These are phyloP conservation scores for Drosophila kurseongensis DNA, from an alignment of 1,140 invertebrate species.

Conservation along the genomic window DNA sequence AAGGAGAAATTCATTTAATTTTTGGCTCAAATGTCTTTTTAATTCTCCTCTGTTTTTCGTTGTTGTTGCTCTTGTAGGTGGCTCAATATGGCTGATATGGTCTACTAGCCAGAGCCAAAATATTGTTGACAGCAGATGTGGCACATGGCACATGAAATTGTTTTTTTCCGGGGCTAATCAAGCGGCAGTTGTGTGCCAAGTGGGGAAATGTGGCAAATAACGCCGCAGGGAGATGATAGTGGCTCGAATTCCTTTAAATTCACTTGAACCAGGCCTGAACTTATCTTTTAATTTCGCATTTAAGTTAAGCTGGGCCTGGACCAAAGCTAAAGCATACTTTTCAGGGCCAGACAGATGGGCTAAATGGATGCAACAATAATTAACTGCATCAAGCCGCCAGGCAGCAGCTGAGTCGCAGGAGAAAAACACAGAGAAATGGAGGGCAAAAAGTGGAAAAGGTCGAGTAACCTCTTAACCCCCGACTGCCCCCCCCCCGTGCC, in stretches of 20 bases:
- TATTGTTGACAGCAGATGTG: slow-evolving; percentile 69
- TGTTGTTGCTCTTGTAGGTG: slow-evolving; percentile 15
- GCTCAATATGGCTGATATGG: slow-evolving; percentile 16
- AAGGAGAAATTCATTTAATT: slow-evolving; percentile 76
- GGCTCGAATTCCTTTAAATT: not conserved
- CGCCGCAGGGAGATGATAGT: not conserved
- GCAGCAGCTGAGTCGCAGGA: slow-evolving; percentile 1
- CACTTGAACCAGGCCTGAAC: not conserved
- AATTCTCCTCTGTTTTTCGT: slow-evolving; percentile 44
- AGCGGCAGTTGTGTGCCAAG: slow-evolving; percentile 63
- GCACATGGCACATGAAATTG: slow-evolving; percentile 31
- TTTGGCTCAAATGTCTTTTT: slow-evolving; percentile 78
- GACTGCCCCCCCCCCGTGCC: too few relatives aligned
- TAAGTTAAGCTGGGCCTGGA: slow-evolving; percentile 3
- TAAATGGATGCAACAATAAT: slow-evolving; percentile 75
- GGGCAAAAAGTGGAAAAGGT: slow-evolving; percentile 24
- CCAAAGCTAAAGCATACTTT: slow-evolving; percentile 36
- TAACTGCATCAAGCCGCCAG: slow-evolving; percentile 59
- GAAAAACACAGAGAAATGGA: not conserved
- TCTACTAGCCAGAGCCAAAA: slow-evolving; percentile 34
- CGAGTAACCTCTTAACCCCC: not conserved
- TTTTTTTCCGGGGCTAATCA: slow-evolving; percentile 57
- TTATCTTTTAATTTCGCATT: slow-evolving; percentile 13
- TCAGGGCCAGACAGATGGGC: slow-evolving; percentile 44
- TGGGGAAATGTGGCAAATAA: slow-evolving; percentile 1